A percentile compares a stretch with the other conserved stretches of the same genome.
Conservation (phyloP, 2,797 vertebrate species). For the Poeciliopsis paucimaculata region DNA sequence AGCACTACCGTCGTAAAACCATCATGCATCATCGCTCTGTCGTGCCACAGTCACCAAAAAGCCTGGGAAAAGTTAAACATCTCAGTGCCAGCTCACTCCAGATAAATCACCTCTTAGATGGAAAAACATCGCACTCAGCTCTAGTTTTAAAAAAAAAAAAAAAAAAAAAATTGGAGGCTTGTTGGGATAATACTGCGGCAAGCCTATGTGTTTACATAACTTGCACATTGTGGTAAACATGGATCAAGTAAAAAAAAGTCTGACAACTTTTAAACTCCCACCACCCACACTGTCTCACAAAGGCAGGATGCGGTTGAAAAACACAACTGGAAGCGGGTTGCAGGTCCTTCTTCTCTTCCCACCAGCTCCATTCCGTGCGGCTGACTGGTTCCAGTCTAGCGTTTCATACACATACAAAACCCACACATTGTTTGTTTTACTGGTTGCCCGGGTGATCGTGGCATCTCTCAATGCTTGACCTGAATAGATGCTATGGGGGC, state of each 20-base stretch:
- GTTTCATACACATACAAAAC: constrained; percentile 79
- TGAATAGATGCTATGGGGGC: constrained; percentile 62
- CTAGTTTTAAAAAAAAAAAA: constrained; percentile 5
- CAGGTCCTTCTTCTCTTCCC: constrained; percentile 63
- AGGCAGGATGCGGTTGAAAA: constrained; percentile 59
- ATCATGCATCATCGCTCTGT: constrained; percentile 24
- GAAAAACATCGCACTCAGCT: constrained; percentile 42
- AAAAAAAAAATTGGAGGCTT: constrained; percentile 5
- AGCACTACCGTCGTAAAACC: constrained; percentile 17
- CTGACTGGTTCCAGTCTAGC: constrained; percentile 73
- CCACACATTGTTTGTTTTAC: constrained; percentile 84
- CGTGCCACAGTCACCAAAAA: constrained; percentile 37
- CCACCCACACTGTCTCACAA: constrained; percentile 67
- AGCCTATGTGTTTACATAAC: constrained; percentile 72
- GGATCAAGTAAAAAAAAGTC: constrained; percentile 60
- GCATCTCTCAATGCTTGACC: constrained; percentile 74
- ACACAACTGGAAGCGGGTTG: constrained; percentile 43
- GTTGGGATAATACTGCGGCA: constrained; percentile 63
- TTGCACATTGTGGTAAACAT: constrained; percentile 71
- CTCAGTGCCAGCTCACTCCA: constrained; percentile 49
- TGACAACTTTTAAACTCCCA: constrained; percentile 67
- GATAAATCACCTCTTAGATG: constrained; percentile 23
- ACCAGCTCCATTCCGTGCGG: constrained; percentile 69
- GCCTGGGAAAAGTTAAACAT: constrained; percentile 69
- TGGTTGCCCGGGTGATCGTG: constrained; percentile 77